A percentile compares a stretch with the other conserved stretches of the same genome.
These are phyloP conservation scores for Pterobdella sp. DNA, from an alignment of 2,888 invertebrate genomes.

Conservation along the genomic window DNA sequence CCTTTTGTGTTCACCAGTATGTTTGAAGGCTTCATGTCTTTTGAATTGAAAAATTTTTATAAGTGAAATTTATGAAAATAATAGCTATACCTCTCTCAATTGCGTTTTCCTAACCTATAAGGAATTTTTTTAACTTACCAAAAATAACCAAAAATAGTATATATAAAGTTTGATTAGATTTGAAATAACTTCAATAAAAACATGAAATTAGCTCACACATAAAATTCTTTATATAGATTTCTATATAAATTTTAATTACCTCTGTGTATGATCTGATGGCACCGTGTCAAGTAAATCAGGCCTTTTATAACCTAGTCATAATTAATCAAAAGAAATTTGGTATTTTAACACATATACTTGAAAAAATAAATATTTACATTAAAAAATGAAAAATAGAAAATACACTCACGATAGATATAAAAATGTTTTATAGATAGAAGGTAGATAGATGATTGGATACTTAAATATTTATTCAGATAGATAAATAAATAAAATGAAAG, in stretches of 20 bases:
- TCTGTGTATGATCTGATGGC: slow-evolving; percentile 73
- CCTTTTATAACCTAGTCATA: slow-evolving; percentile 72
- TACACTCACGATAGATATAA: too few species aligned
- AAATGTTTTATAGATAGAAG: too few species aligned
- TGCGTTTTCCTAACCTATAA: too few species aligned
- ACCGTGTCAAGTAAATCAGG: slow-evolving; percentile 87
- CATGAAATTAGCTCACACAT: slow-evolving; percentile 1
- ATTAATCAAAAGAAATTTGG: slow-evolving; percentile 23
- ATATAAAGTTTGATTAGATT: not conserved
- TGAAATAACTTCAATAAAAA: not conserved
- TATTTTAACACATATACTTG: not conserved
- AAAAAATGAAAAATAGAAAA: too few species aligned
- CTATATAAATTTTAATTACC: too few species aligned
- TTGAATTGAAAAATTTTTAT: not conserved
- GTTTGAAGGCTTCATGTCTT: slow-evolving; percentile 97
- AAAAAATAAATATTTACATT: not conserved
- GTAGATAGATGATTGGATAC: too few species aligned
- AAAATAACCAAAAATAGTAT: not conserved
- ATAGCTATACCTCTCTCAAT: too few species aligned
- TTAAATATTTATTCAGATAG: too few species aligned
- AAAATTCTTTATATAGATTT: slow-evolving; percentile 20
- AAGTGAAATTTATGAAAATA: too few species aligned
- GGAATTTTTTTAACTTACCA: too few species aligned
- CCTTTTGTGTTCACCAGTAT: slow-evolving; percentile 95
- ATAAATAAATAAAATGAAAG: slow-evolving; percentile 20